These are phyloP conservation scores for Acanthosoma haemorrhoidale DNA, from an alignment of 2,888 invertebrate species.

Conservation along the genomic window DNA sequence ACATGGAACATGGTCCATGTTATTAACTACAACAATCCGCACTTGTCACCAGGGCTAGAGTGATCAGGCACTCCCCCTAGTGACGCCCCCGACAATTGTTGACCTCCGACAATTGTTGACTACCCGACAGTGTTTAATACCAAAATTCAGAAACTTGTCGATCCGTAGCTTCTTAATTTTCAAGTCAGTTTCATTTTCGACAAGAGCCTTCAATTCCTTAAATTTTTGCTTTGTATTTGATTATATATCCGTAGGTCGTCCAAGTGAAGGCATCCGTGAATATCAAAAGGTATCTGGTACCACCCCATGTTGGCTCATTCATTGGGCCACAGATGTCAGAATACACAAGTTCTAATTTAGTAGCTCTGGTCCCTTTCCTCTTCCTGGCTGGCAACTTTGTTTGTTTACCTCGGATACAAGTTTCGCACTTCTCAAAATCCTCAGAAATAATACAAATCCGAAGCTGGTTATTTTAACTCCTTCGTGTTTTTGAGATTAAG, in stretches of 20 bases:
- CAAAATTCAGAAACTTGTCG: too few relatives aligned
- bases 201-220: slow-evolving; percentile 41
- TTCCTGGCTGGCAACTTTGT: background rate
- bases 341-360: slow-evolving; percentile 37
- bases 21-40: too few relatives aligned
- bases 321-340: slow-evolving; percentile 39
- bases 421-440: slow-evolving; percentile 22
- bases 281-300: slow-evolving; percentile 34
- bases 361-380: slow-evolving; percentile 27
- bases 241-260: slow-evolving; percentile 41
- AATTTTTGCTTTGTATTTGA: slow-evolving; percentile 44
- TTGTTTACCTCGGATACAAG: slow-evolving; percentile 32
- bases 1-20: too few relatives aligned
- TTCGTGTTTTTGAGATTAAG: too few relatives aligned
- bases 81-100: too few relatives aligned
- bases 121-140: too few relatives aligned
- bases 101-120: too few relatives aligned
- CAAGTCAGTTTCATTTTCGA: slow-evolving; percentile 43
- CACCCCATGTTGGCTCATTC: slow-evolving; percentile 33
- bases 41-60: too few relatives aligned
- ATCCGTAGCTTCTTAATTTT: too few relatives aligned
- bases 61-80: too few relatives aligned
- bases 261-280: slow-evolving; percentile 39
- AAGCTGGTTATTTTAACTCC: too few relatives aligned
- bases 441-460: too few relatives aligned